A percentile compares a stretch with the other conserved stretches of the same genome.
Conservation (phyloP, 2,113 vertebrate species). For the Alouatta palliata region DNA sequence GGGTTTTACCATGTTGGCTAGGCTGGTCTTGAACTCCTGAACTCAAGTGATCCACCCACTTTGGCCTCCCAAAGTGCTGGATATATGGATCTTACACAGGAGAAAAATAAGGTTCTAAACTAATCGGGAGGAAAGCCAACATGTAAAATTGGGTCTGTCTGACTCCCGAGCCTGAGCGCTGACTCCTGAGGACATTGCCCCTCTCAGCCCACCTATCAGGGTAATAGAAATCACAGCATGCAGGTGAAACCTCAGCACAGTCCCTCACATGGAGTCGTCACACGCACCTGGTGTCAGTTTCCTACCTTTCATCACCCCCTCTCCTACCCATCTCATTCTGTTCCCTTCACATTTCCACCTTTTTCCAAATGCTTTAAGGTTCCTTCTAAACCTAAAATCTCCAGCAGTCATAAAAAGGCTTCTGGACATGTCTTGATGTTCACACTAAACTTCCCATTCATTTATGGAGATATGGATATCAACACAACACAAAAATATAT, state of each 20-base stretch:
- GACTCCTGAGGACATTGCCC: neutral
- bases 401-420: neutral
- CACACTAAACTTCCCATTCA: neutral
- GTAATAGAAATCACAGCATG: neutral
- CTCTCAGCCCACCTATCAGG: neutral
- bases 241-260: fast-evolving
- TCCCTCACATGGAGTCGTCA: too few relatives aligned
- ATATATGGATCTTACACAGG: neutral
- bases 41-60: too few relatives aligned
- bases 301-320: neutral
- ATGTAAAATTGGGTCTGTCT: neutral
- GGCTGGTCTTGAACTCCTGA: too few relatives aligned
- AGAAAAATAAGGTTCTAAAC: neutral
- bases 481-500: neutral
- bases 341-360: neutral
- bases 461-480: neutral
- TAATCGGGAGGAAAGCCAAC: neutral
- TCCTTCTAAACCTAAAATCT: neutral
- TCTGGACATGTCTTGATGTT: neutral
- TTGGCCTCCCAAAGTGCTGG: too few relatives aligned
- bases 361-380: neutral
- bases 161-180: neutral
- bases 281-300: neutral
- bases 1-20: too few relatives aligned
- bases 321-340: neutral